Percentiles rank a stretch among this genome's conserved stretches.
phyloP scores from a whole-genome alignment of 2,888 invertebrate species.

The Amphipoea oculea region DNA sequence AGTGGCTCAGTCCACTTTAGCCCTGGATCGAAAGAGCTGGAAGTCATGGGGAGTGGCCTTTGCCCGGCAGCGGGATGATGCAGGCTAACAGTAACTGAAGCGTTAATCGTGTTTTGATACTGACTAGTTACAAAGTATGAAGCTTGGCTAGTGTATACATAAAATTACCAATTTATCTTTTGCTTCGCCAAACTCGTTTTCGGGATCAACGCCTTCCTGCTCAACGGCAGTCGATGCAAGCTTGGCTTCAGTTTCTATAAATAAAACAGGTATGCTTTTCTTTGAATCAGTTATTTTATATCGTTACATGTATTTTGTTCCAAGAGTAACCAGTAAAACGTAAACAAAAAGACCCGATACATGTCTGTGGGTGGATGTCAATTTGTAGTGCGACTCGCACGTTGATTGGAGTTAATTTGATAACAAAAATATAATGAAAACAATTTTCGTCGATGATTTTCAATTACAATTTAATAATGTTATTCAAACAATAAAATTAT shows the following conservation, averaged over 20 bases:
- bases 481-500: not conserved
- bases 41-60: not conserved
- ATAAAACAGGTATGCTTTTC: not conserved
- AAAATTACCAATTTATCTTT: slow-evolving; percentile 76
- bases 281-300: not conserved
- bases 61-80: not conserved
- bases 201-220: slow-evolving; percentile 59
- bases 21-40: not conserved
- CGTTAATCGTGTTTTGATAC: not conserved
- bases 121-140: not conserved
- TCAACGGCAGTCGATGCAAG: slow-evolving; percentile 30
- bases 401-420: not conserved
- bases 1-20: not conserved
- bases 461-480: not conserved
- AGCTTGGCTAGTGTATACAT: not conserved
- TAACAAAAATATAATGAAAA: not conserved
- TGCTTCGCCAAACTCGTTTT: slow-evolving; percentile 67
- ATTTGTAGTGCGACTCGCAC: not conserved
- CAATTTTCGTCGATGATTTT: not conserved
- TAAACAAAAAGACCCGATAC: not conserved
- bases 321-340: not conserved
- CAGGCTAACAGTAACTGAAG: not conserved
- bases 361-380: not conserved
- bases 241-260: slow-evolving; percentile 47
- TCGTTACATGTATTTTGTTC: not conserved